A percentile compares a stretch with the other conserved stretches of the same genome.
Evolutionary conservation across 2,888 invertebrate genomes (phyloP).

Genomic region (Macaria liturata): DNA sequence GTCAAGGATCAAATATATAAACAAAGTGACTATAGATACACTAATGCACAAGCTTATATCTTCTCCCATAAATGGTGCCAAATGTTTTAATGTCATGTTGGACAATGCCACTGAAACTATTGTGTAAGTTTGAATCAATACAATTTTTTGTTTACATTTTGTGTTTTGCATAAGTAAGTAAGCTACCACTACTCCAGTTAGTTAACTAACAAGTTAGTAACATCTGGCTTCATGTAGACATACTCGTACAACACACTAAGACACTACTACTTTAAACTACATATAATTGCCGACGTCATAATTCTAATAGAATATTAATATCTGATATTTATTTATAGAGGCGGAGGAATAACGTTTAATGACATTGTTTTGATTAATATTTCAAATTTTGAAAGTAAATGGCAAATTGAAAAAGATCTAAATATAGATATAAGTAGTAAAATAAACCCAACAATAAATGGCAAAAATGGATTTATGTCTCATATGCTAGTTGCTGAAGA

Average conservation of each 20-base stretch:
- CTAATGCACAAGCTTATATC: slow-evolving; percentile 5
- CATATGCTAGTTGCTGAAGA: slow-evolving; percentile 4
- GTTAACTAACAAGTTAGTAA: too few species aligned
- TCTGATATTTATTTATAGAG: slow-evolving; percentile 12
- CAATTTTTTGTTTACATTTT: too few species aligned
- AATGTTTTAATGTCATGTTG: slow-evolving; percentile 6
- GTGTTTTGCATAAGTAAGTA: too few species aligned
- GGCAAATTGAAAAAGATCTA: slow-evolving; percentile 6
- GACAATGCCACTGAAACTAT: slow-evolving; percentile 2
- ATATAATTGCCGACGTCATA: too few species aligned
- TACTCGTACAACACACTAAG: too few species aligned
- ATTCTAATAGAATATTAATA: too few species aligned
- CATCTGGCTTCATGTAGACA: too few species aligned
- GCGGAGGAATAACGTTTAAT: slow-evolving; percentile 11
- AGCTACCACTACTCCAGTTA: too few species aligned
- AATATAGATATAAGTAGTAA: slow-evolving; percentile 1
- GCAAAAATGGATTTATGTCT: not conserved
- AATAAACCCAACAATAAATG: not conserved
- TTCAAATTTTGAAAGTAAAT: slow-evolving; percentile 7
- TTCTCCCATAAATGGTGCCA: not conserved
- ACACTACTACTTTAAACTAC: too few species aligned
- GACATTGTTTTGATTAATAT: slow-evolving; percentile 6
- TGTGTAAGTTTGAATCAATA: slow-evolving; percentile 5
- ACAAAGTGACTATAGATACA: slow-evolving; percentile 19
- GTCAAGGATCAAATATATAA: slow-evolving; percentile 17